phyloP scores from a whole-genome alignment of 2,888 invertebrate species.

The Serripes groenlandicus region DNA sequence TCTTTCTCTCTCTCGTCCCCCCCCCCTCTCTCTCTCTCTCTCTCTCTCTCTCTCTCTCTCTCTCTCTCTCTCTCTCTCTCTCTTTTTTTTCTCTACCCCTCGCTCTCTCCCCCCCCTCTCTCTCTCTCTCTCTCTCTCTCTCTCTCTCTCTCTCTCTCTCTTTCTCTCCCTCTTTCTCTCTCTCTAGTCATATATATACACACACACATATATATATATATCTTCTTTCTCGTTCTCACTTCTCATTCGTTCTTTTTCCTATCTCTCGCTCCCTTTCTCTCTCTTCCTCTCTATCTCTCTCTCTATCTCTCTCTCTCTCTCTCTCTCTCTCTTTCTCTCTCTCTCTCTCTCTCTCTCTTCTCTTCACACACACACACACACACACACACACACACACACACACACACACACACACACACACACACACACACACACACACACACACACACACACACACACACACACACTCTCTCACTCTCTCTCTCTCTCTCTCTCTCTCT shows the following conservation, averaged over 20 bases:
- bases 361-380: conserved; percentile 9
- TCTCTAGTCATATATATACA: too few species aligned
- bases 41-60: too few species aligned
- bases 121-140: neutral
- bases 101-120: neutral
- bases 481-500: neutral
- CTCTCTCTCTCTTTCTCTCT: neutral
- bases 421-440: too few species aligned
- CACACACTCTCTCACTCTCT: too few species aligned
- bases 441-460: too few species aligned
- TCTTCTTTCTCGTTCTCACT: neutral
- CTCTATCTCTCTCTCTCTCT: conserved; percentile 10
- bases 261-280: neutral
- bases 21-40: too few species aligned
- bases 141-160: neutral
- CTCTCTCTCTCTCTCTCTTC: conserved; percentile 24
- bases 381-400: conserved; percentile 11
- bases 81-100: too few species aligned
- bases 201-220: too few species aligned
- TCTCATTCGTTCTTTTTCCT: too few species aligned
- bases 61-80: too few species aligned
- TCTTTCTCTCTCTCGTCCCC: too few species aligned
- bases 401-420: too few species aligned
- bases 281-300: neutral
- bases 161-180: neutral